Evolutionary conservation across 1,140 invertebrate genomes (phyloP), one percentile per base, ranked within the genome.

Genomic region (Phymastichus coffea): DNA sequence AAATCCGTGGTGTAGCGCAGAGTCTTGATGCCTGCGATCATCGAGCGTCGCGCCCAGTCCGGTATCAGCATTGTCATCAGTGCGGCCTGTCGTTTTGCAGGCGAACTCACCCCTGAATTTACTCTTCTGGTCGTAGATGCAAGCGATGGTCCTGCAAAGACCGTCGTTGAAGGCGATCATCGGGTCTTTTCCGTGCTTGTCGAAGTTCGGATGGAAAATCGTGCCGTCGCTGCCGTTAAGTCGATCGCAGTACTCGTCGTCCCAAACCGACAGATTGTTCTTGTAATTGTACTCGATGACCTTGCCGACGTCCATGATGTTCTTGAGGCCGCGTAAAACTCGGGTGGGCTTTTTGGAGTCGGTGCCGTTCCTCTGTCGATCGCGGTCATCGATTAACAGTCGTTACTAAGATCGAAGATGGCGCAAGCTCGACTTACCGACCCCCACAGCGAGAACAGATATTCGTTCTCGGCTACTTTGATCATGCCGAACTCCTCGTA

Each of bases 191-290:
- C 85, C 84, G 15, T 80, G 47, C 75, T 80, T 0, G 80, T 83
- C 15, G 88, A 73, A 59, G 85, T 51, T 85, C 0, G 90, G 88
- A 3, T 88, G 82, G 73, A 91, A 92, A 3, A 92, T 84, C 0
- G 89, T 89, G 0, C 87, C 85, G 68, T 93, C 91, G 0, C 88
- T 90, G 2, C 91, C 91, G 10, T 83, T 78, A 64, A 82, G 88
- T 1, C 81, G 71, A 68, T 91, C 90, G 69, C 90, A 92, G 57
- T 72, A 54, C 8, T 82, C 78, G 2, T 81, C 85, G 1, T 71
- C 72, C 87, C 88, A 91, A 1, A 82, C 69, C 0, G 80, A 74
- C 57, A 86, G 66, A 52, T 83, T 72, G 1, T 80, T 70, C 62
- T 86, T 80, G 3, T 82, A 84, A 40, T 87, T 83, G 43, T 84